phyloP scores from a whole-genome alignment of 2,113 vertebrate species.

The Colius striatus region DNA sequence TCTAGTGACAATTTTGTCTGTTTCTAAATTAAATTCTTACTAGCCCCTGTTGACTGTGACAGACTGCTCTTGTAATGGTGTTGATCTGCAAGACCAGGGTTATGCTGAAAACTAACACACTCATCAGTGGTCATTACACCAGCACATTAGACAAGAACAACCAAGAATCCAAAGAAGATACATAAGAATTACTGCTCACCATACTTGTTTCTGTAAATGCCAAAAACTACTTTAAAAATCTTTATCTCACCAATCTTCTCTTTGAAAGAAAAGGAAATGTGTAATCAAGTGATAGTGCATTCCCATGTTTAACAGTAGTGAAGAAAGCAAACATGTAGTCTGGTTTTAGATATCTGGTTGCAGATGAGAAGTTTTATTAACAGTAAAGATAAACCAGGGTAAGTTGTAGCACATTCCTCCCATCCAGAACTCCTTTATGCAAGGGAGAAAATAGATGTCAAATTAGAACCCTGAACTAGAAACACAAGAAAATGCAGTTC shows the following conservation, averaged over 20 bases:
- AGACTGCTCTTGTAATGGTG: background rate
- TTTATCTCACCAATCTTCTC: slow-evolving; percentile 37
- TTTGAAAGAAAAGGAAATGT: slow-evolving; percentile 49
- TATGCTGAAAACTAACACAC: background rate
- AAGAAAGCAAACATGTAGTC: slow-evolving; percentile 20
- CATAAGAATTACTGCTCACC: background rate
- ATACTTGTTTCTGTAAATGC: background rate
- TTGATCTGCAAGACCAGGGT: background rate
- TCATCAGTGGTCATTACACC: background rate
- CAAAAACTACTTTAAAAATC: slow-evolving; percentile 3
- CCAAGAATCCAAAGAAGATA: background rate
- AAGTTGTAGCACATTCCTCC: background rate
- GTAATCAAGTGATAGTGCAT: slow-evolving; percentile 25
- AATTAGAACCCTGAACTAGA: slow-evolving; percentile 20
- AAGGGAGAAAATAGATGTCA: background rate
- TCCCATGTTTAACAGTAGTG: background rate
- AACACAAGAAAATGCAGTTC: slow-evolving; percentile 1
- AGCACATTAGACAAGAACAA: background rate
- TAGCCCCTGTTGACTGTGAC: background rate
- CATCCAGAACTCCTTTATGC: background rate
- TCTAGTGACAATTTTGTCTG: background rate
- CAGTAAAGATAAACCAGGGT: background rate
- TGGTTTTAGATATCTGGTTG: background rate
- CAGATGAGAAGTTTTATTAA: background rate
- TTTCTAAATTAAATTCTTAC: background rate